Base-by-base conservation (phyloP, 2,888 invertebrate genomes). In the Trachelus iudaicus region DNA sequence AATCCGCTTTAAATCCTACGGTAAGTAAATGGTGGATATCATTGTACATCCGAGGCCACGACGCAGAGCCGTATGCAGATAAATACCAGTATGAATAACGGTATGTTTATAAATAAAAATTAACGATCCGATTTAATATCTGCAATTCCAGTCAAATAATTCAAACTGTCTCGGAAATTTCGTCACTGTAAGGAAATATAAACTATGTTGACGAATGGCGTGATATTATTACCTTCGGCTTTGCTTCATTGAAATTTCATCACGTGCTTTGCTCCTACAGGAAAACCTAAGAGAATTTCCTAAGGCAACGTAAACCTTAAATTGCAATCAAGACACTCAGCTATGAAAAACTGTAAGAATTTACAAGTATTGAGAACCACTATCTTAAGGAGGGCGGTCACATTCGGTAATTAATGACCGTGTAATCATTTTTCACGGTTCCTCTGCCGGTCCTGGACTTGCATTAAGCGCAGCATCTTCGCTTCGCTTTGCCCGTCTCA, bases 361-460 rank as follows among this genome's bases (percentile, higher is more conserved):
- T 56, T 56, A 56, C 23, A 56, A 56, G 56, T 9, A 23, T 23
- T 56, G 56, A 56, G 56, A 56, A 56, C 56, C 56, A 23, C 56
- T 56, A 23, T 56, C 23, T 56, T 56, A 56, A 56, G 56, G 56
- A 73, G 75, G 76, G 78, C 78, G 78, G 78, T 73, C 75, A 75
- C 78, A 78, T 78, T 78, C 73, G 73, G 78, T 78, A 78, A 78
- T 78, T 78, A 78, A 78, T 78, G 78, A 75, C 78, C 78, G 76
- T 78, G 78, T 78, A 78, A 78, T 78, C 76, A 78, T 78, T 78
- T 78, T 76, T 78, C 76, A 78, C 75, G 76, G 78, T 73, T 73
- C 76, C 73, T 75, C 35, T 35, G 56, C 23, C 56, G 56, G 56
- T 56, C 56, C 56, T 23, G 56, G 56, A 56, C 56, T 56, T 56